Evolutionary conservation across 2,797 vertebrate species (phyloP).

Genomic region (Denticeps clupeoides): DNA sequence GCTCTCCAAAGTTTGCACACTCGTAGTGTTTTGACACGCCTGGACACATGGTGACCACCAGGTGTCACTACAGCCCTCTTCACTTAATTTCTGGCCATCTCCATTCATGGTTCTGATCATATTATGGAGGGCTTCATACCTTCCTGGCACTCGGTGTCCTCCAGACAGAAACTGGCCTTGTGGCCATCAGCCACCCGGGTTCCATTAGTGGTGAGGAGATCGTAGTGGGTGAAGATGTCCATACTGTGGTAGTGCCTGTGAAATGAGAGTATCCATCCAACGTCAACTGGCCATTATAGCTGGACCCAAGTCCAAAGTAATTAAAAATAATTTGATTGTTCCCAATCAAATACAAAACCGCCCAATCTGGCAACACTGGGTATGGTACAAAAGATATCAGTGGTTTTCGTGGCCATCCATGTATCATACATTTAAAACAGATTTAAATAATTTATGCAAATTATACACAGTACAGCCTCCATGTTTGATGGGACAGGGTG

Average conservation of each 20-base stretch:
- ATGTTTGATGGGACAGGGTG: neutral
- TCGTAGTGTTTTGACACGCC: slow-evolving; percentile 83
- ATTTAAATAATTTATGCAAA: too few relatives aligned
- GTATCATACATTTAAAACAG: too few relatives aligned
- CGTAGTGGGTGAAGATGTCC: slow-evolving; percentile 94
- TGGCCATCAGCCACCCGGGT: slow-evolving; percentile 91
- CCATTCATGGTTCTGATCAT: neutral
- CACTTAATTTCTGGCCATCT: neutral
- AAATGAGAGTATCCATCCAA: neutral
- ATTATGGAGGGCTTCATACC: slow-evolving; percentile 46
- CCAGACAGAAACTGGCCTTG: slow-evolving; percentile 95
- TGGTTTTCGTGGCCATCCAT: too few relatives aligned
- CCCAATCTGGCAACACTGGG: too few relatives aligned
- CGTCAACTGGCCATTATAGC: too few relatives aligned
- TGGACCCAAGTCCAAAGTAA: too few relatives aligned
- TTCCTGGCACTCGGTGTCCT: slow-evolving; percentile 86
- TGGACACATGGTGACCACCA: too few relatives aligned
- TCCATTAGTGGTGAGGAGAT: slow-evolving; percentile 81
- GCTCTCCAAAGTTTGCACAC: slow-evolving; percentile 97
- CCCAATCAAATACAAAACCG: too few relatives aligned
- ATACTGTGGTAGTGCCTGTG: slow-evolving; percentile 95
- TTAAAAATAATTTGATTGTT: too few relatives aligned
- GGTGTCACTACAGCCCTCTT: neutral
- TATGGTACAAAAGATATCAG: too few relatives aligned
- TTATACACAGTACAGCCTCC: neutral